Percentiles rank a stretch among this genome's conserved stretches.
phyloP scores from a whole-genome alignment of 2,113 vertebrate species.

The Hippopotamus amphibius region DNA sequence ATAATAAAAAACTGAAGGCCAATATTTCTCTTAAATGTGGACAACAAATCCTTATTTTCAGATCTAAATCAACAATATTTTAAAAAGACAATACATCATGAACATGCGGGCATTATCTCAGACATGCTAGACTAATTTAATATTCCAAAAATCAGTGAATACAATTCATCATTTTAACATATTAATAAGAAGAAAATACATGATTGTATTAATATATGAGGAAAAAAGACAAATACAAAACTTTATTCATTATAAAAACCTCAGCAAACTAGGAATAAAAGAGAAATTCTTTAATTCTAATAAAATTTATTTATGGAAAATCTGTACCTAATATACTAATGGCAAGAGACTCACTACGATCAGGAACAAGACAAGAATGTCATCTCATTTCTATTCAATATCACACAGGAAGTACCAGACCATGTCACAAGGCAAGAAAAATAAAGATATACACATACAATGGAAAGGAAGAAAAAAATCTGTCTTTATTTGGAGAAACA shows the following conservation, averaged over 20 bases:
- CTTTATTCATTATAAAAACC: not conserved
- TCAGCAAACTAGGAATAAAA: not conserved
- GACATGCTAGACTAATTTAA: not conserved
- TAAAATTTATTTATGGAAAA: not conserved
- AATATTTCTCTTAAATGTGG: not conserved
- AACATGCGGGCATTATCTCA: not conserved
- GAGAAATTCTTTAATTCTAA: not conserved
- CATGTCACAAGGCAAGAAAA: not conserved
- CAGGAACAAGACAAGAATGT: not conserved
- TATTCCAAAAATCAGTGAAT: not conserved
- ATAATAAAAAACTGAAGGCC: not conserved
- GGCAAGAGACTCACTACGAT: not conserved
- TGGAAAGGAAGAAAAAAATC: not conserved
- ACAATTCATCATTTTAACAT: not conserved
- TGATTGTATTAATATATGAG: not conserved
- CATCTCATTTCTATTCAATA: not conserved
- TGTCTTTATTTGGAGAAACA: not conserved
- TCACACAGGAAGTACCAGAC: not conserved
- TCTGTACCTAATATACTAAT: not conserved
- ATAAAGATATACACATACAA: not conserved
- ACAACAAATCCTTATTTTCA: not conserved
- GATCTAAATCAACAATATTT: not conserved
- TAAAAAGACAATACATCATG: not conserved
- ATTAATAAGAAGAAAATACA: not conserved
- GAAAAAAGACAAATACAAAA: not conserved